A percentile compares a stretch with the other conserved stretches of the same genome.
Conservation (phyloP, 2,888 invertebrate species). For the Eristalis pertinax region DNA sequence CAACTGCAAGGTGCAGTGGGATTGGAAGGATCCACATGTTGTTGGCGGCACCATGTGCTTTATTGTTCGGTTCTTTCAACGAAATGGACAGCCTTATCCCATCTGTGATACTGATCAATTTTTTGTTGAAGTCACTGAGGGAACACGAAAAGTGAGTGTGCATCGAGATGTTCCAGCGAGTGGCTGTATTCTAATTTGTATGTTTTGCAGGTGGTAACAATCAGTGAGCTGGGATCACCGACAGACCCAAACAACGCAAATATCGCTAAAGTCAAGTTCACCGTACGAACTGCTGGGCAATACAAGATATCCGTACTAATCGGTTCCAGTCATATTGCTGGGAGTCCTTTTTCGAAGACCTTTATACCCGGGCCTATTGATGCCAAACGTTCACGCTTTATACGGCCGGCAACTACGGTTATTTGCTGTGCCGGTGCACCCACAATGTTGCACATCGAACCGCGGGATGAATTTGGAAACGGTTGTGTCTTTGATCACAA, state of each 20-base stretch:
- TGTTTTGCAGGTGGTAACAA: slow-evolving; percentile 86
- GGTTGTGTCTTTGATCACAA: slow-evolving; percentile 86
- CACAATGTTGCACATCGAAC: slow-evolving; percentile 91
- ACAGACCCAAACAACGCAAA: slow-evolving; percentile 92
- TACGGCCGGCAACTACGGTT: slow-evolving; percentile 91
- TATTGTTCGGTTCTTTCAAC: slow-evolving; percentile 93
- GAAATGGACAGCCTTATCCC: slow-evolving; percentile 96
- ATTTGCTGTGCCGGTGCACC: slow-evolving; percentile 90
- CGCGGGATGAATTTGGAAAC: slow-evolving; percentile 95
- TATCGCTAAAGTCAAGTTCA: slow-evolving; percentile 94
- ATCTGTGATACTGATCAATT: slow-evolving; percentile 96
- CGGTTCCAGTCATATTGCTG: slow-evolving; percentile 90
- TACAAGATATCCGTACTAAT: slow-evolving; percentile 93
- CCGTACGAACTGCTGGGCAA: slow-evolving; percentile 93
- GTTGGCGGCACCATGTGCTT: slow-evolving; percentile 97
- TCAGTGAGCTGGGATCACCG: slow-evolving; percentile 93
- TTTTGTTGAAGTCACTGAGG: slow-evolving; percentile 92
- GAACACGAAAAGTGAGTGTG: slow-evolving; percentile 86
- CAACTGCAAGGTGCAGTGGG: slow-evolving; percentile 91
- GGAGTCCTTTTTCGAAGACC: slow-evolving; percentile 92
- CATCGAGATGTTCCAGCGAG: not conserved
- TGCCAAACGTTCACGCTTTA: slow-evolving; percentile 91
- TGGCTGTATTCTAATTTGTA: not conserved
- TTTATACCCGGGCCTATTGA: slow-evolving; percentile 93
- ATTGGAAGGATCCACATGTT: slow-evolving; percentile 94